phyloP scores from a whole-genome alignment of 1,140 invertebrate species.

The Drosophila chauvacae region DNA sequence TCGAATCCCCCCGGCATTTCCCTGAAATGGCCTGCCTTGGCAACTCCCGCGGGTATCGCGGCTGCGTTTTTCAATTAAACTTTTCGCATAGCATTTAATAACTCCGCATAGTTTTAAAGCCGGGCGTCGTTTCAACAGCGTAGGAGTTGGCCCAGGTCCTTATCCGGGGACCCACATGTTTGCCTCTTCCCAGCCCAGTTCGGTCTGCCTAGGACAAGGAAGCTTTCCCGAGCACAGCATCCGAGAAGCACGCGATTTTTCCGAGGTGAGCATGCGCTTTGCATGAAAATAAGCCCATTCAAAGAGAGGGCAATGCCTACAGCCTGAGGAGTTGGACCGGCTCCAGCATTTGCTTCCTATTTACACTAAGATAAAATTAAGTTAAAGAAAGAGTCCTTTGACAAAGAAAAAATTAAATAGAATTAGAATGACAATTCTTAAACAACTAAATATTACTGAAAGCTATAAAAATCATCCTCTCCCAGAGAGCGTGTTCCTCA shows the following conservation, averaged over 20 bases:
- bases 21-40: slow-evolving; percentile 15
- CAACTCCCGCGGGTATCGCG: slow-evolving; percentile 30
- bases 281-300: not conserved
- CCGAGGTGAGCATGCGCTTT: slow-evolving; percentile 57
- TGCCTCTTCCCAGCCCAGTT: slow-evolving; percentile 28
- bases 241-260: slow-evolving; percentile 9
- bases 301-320: slow-evolving; percentile 6
- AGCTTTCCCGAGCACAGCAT: slow-evolving; percentile 53
- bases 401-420: no score
- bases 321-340: slow-evolving; percentile 7
- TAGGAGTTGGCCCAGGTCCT: slow-evolving; percentile 47
- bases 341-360: slow-evolving; percentile 13
- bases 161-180: slow-evolving; percentile 29
- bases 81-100: slow-evolving; percentile 77
- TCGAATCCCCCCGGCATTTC: not conserved
- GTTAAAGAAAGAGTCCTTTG: no score
- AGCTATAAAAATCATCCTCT: not conserved
- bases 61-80: slow-evolving; percentile 74
- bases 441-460: not conserved
- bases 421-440: no score
- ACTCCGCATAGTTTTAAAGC: slow-evolving; percentile 72
- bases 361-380: slow-evolving; percentile 4
- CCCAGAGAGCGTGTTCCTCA: not conserved
- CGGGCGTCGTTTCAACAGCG: slow-evolving; percentile 40
- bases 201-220: slow-evolving; percentile 15